Evolutionary conservation across 2,113 vertebrate genomes (phyloP).

Genomic region (Amia ocellicauda): DNA sequence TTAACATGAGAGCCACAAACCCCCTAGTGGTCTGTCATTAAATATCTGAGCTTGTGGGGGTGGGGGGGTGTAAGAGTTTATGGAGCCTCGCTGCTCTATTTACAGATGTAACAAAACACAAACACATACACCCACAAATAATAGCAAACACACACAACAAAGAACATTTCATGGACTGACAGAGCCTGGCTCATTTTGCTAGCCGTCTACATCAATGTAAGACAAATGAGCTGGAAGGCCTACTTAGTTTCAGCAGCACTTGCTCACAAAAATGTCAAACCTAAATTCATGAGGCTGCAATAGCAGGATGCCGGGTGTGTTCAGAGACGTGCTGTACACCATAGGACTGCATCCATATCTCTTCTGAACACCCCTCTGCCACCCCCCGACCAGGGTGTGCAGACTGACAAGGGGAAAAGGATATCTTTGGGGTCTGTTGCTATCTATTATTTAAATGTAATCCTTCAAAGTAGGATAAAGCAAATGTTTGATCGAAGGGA

Average conservation of each 20-base stretch:
- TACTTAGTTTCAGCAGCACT: conserved; percentile 13
- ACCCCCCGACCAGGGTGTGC: neutral
- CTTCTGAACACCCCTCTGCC: neutral
- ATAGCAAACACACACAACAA: conserved; percentile 33
- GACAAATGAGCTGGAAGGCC: conserved; percentile 24
- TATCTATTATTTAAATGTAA: conserved; percentile 32
- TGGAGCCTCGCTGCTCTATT: conserved; percentile 51
- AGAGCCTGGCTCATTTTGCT: conserved; percentile 25
- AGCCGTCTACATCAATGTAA: conserved; percentile 30
- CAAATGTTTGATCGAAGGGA: conserved; percentile 36
- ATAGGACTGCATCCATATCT: no score
- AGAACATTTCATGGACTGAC: conserved; percentile 32
- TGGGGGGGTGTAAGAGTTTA: conserved; percentile 35
- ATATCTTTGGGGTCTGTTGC: conserved; percentile 19
- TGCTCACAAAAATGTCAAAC: no score
- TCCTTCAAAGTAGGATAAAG: conserved; percentile 28
- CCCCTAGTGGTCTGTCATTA: conserved; percentile 51
- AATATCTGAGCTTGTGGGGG: conserved; percentile 55
- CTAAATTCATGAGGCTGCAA: no score
- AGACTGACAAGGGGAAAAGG: neutral
- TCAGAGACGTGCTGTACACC: neutral
- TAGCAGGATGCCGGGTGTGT: conserved; percentile 12
- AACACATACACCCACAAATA: conserved; percentile 24
- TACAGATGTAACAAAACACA: conserved; percentile 41
- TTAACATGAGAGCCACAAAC: conserved; percentile 47